phyloP scores from a whole-genome alignment of 2,888 invertebrate species.

The Shargacucullia verbasci region DNA sequence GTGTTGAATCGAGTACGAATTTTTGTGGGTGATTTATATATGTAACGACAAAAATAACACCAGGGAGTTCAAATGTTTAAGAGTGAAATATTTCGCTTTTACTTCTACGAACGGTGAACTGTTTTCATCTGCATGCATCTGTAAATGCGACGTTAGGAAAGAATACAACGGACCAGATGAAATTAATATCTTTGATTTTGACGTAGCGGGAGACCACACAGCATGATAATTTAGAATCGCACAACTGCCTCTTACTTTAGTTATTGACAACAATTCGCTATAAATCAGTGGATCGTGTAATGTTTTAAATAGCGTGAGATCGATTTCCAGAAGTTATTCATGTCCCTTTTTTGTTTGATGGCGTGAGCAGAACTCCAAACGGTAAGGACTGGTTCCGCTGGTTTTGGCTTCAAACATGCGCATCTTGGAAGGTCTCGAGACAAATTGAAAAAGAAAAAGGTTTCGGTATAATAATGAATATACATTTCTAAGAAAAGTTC shows the following conservation, averaged over 20 bases:
- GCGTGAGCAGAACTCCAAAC: constrained; percentile 29
- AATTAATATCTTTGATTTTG: too few relatives aligned
- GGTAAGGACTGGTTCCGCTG: constrained; percentile 21
- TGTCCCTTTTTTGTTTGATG: constrained; percentile 20
- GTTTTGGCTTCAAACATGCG: constrained; percentile 13
- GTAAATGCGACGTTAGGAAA: too few relatives aligned
- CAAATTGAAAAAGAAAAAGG: too few relatives aligned
- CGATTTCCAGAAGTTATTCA: constrained; percentile 23
- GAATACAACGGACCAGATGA: too few relatives aligned
- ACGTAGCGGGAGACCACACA: constrained; percentile 6
- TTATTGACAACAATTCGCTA: constrained; percentile 3
- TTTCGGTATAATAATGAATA: constrained; percentile 19
- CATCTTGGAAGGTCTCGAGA: constrained; percentile 20
- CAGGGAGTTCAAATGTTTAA: too few relatives aligned
- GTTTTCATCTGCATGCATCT: too few relatives aligned
- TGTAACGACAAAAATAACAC: too few relatives aligned
- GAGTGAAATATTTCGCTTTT: too few relatives aligned
- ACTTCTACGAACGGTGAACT: too few relatives aligned
- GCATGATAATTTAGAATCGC: constrained; percentile 6
- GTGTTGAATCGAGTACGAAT: too few relatives aligned
- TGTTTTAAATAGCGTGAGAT: constrained; percentile 30
- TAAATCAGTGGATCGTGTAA: constrained; percentile 15
- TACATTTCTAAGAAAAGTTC: constrained; percentile 14
- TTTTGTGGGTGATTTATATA: too few relatives aligned
- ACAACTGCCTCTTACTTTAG: not conserved